phyloP scores from a whole-genome alignment of 2,113 vertebrate species.

The Phyllostomus hastatus region DNA sequence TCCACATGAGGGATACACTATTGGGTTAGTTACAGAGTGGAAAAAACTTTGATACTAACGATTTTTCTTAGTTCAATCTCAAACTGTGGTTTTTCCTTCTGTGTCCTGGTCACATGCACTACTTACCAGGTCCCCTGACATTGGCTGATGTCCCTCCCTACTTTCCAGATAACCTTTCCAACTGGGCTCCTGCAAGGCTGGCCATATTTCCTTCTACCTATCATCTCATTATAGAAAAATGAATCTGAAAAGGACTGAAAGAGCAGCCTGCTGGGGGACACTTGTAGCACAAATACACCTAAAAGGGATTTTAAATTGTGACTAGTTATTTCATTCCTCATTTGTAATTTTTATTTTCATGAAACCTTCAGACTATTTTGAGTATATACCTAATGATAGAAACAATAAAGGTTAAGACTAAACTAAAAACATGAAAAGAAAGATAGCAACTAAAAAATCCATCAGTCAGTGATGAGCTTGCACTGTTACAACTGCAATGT shows the following conservation, averaged over 20 bases:
- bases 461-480: background rate
- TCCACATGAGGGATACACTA: background rate
- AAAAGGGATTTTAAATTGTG: conserved; percentile 8
- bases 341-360: conserved; percentile 35
- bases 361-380: background rate
- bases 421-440: conserved; percentile 6
- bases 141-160: background rate
- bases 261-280: background rate
- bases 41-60: background rate
- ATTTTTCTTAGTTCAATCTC: background rate
- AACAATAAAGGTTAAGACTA: background rate
- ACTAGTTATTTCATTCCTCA: background rate
- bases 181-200: background rate
- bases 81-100: conserved; percentile 17
- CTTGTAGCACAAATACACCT: background rate
- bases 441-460: background rate
- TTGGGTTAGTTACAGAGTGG: conserved; percentile 19
- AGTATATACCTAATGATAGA: background rate
- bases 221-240: conserved; percentile 37
- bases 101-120: background rate
- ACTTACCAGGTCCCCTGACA: background rate
- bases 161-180: background rate
- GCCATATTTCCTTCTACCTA: background rate
- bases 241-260: conserved; percentile 17
- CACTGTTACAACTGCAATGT: background rate